Percentiles rank a stretch among this genome's conserved stretches.
Evolutionary conservation across 2,888 invertebrate species (phyloP).

Genomic region (Pyrochroa serraticornis): DNA sequence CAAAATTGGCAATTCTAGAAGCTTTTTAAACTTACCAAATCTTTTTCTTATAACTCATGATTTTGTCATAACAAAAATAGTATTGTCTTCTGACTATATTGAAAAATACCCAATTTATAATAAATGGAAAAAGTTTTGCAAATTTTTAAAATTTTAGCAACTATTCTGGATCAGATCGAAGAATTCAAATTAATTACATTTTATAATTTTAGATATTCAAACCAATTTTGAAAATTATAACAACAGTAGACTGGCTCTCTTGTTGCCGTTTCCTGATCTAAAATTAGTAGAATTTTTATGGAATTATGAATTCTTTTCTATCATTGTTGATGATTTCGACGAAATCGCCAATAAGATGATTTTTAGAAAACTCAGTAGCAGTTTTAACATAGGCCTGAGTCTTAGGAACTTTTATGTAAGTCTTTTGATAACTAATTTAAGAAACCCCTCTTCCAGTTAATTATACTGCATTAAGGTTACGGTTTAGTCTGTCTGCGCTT

Average conservation of each 20-base stretch:
- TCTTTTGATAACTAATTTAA: constrained; percentile 16
- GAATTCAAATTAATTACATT: background rate
- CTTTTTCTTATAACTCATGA: no score
- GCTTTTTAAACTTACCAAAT: no score
- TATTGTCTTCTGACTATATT: no score
- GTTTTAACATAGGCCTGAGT: constrained; percentile 50
- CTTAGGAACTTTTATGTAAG: constrained; percentile 50
- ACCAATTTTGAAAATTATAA: background rate
- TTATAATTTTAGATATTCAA: no score
- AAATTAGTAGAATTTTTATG: constrained; percentile 40
- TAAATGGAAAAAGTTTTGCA: no score
- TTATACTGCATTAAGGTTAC: no score
- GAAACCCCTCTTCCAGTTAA: no score
- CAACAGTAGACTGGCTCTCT: constrained; percentile 27
- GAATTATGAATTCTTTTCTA: constrained; percentile 40
- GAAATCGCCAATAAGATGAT: constrained; percentile 44
- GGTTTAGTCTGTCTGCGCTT: no score
- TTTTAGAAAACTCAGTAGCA: constrained; percentile 41
- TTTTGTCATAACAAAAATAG: no score
- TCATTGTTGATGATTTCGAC: constrained; percentile 49
- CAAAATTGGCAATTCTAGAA: no score
- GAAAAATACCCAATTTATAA: no score
- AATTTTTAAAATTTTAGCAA: background rate
- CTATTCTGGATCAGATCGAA: background rate
- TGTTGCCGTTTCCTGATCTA: constrained; percentile 41